Evolutionary conservation across 2,888 invertebrate genomes (phyloP), one percentile per base, ranked within the genome.

Genomic region (Eristalis pertinax): DNA sequence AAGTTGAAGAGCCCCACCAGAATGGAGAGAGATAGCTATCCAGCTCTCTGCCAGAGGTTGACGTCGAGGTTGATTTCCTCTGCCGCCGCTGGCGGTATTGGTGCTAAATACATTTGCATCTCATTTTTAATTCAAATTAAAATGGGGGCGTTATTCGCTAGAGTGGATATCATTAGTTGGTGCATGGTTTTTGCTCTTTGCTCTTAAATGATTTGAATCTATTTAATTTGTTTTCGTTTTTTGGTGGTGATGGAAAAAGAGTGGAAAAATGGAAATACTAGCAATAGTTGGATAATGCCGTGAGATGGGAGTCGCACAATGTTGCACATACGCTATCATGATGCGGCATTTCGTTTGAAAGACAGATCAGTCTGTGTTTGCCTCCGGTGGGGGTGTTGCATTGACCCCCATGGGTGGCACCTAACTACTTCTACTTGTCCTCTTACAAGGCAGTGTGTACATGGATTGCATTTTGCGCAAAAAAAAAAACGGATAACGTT

Each of bases 61-160:
- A 8, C 50, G 19, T 50, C 7, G 7, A 19, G 50, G 19, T 5
- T 5, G 38, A 19, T 67, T 67, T 22, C 63, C 22, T 32, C 32
- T 8, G n/a, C 1, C 35, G 26, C 58, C 43, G 60, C 26, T 24
- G 43, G 38, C 8, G 35, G 43, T 73, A 41, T 35, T 58, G 38
- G 26, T 56, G 56, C 50, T 65, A 76, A 81, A 68, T 70, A 72
- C 63, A 76, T 81, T 81, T 84, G 81, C 81, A 84, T 84, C 67
- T 81, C 65, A 81, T 81, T 84, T 84, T 80, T 81, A 84, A 84
- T 84, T 84, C 81, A 84, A 63, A 72, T 75, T 67, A 70, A 77
- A 63, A 65, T 24, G 19, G n/a, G 63, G 38, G 60, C 41, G 56
- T 38, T 80, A 29, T 62, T 56, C 50, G 50, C 38, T 26, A 11